These are phyloP conservation scores for Sinocyclocheilus grahami DNA, from an alignment of 2,113 vertebrate species.

Conservation along the genomic window DNA sequence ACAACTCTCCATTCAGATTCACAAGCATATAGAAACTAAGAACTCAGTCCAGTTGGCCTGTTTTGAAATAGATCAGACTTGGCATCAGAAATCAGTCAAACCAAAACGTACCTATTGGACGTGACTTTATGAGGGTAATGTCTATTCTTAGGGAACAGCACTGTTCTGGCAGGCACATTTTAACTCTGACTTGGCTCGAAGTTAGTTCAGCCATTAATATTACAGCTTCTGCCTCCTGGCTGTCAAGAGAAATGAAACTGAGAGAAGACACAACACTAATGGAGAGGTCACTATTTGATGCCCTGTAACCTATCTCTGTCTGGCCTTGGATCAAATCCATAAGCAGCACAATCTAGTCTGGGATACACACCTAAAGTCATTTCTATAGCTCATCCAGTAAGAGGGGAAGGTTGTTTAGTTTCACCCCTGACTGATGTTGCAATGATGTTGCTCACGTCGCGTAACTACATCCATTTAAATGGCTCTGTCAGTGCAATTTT, in stretches of 20 bases:
- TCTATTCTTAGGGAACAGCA: not conserved
- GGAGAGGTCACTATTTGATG: slow-evolving; percentile 17
- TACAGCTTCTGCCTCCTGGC: slow-evolving; percentile 18
- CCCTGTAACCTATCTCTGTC: slow-evolving; percentile 3
- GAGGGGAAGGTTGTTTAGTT: not conserved
- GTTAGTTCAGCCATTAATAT: slow-evolving; percentile 40
- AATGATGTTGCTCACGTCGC: not conserved
- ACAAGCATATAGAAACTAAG: not conserved
- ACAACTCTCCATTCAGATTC: not conserved
- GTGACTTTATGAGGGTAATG: not conserved
- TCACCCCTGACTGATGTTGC: not conserved
- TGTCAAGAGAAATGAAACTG: slow-evolving; percentile 21
- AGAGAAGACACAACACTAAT: slow-evolving; percentile 33
- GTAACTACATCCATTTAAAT: slow-evolving; percentile 17
- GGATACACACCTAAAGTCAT: not conserved
- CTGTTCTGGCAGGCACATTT: not conserved
- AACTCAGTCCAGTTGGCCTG: not conserved
- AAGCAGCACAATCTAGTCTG: not conserved
- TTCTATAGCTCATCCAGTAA: not conserved
- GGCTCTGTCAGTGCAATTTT: slow-evolving; percentile 2
- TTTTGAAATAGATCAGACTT: slow-evolving; percentile 3
- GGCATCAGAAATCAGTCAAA: slow-evolving; percentile 19
- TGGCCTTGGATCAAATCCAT: not conserved
- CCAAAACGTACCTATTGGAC: not conserved
- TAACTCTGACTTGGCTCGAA: not conserved